Evolutionary conservation across 2,797 vertebrate species (phyloP).

Genomic region (Kryptopterus vitreolus): DNA sequence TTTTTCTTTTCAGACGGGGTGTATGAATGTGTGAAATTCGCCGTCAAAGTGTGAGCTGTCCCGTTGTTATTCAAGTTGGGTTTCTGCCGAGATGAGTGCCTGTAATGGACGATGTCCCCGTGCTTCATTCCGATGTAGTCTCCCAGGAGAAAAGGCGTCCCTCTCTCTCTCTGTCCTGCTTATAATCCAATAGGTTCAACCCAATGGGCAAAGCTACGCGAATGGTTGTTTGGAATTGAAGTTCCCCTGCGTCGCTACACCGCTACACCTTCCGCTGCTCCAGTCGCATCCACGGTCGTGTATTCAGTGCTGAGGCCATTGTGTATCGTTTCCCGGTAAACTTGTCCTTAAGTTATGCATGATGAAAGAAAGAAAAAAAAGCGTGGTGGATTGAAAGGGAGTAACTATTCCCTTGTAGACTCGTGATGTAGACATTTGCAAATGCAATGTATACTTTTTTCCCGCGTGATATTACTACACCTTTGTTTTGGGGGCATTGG

Average conservation of each 20-base stretch:
- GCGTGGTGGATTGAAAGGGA: slow-evolving; percentile 64
- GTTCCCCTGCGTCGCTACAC: slow-evolving; percentile 61
- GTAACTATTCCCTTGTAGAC: slow-evolving; percentile 68
- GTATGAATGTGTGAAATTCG: slow-evolving; percentile 67
- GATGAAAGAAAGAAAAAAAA: slow-evolving; percentile 37
- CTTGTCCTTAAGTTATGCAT: slow-evolving; percentile 73
- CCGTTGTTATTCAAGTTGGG: slow-evolving; percentile 73
- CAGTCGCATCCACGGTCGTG: slow-evolving; percentile 50
- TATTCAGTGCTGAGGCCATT: slow-evolving; percentile 64
- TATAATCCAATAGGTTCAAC: slow-evolving; percentile 69
- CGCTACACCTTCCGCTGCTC: slow-evolving; percentile 47
- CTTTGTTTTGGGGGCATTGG: slow-evolving; percentile 40
- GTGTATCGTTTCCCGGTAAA: slow-evolving; percentile 65
- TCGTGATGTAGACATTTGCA: slow-evolving; percentile 21
- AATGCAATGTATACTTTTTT: slow-evolving; percentile 6
- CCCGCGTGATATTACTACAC: background rate
- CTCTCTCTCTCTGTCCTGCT: slow-evolving; percentile 55
- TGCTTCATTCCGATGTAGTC: slow-evolving; percentile 70
- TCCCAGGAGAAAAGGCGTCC: slow-evolving; percentile 63
- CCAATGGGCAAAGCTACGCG: slow-evolving; percentile 61
- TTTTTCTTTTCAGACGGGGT: slow-evolving; percentile 80
- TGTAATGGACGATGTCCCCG: slow-evolving; percentile 67
- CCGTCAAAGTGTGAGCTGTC: slow-evolving; percentile 59
- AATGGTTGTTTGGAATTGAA: slow-evolving; percentile 66
- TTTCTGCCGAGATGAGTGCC: slow-evolving; percentile 73